Evolutionary conservation across 64 coral and sea anemone genomes (phyloP), one percentile per base, ranked within the genome.

Genomic region (Pocillopora damicornis): DNA sequence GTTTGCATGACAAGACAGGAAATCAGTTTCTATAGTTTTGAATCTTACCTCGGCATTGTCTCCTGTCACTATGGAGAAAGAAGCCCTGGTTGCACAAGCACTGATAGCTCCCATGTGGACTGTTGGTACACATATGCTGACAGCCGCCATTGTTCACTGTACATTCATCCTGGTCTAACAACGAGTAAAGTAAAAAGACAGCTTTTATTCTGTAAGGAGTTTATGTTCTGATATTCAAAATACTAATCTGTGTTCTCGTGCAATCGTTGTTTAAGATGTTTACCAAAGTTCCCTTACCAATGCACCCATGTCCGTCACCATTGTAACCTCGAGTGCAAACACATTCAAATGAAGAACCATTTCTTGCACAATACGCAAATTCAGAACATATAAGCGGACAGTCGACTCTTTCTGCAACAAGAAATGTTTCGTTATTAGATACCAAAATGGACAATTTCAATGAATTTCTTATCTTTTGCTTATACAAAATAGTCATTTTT

Each of bases 131-230:
- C 34, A 74, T 60, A 71, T 96, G 94, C 65, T 89, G 81, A 90
- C 94, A 96, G 23, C 94, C 94, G 37, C 94, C 94, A 75, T 96
- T 96, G 58, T 78, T 84, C 0, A 96, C 94, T 4, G 68, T 42
- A 58, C 94, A 96, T n/a, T 96, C 94, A 77, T 96, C 74, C 67
- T 82, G 81, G 17, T 96, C 94, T 96, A 35, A 58, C n/a, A 59
- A 80, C 64, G 11, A 35, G 0, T 82, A 58, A 81, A 51, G 79
- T 62, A 17, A 15, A 35, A 8, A 45, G 23, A 57, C 14, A 63
- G 61, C 0, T 51, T 51, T 51, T 51, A 51, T 51, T 7, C 42
- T 51, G 42, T 51, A 51, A 7, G 42, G 42, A 51, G 42, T 51
- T 51, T 51, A 1, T 51, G 42, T 51, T 51, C 7, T 4, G 42